Percentiles rank a stretch among this genome's conserved stretches.
These are phyloP conservation scores for Amorpha juglandis DNA, from an alignment of 2,888 invertebrate genomes.

Conservation along the genomic window DNA sequence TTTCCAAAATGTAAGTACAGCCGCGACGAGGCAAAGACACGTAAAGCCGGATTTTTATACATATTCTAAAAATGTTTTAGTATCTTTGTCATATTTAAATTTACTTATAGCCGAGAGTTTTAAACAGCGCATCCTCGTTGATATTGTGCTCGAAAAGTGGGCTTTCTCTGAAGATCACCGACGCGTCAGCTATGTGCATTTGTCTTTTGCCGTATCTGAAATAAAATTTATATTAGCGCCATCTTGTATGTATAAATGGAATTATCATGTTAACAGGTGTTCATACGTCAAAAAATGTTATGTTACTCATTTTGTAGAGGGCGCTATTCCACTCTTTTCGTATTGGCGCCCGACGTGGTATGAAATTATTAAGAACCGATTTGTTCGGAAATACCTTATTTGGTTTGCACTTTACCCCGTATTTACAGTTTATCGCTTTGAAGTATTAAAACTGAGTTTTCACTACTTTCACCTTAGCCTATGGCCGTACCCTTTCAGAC, in stretches of 20 bases:
- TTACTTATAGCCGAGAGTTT: constrained; percentile 70
- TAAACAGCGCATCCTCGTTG: constrained; percentile 65
- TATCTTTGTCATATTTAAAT: constrained; percentile 33
- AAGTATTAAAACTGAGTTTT: too few relatives aligned
- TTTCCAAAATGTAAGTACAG: neutral
- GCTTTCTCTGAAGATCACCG: constrained; percentile 73
- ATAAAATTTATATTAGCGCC: constrained; percentile 39
- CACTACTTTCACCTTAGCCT: too few relatives aligned
- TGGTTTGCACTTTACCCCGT: too few relatives aligned
- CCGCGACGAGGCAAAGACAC: neutral
- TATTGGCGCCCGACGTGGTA: constrained; percentile 30
- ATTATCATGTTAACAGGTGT: neutral
- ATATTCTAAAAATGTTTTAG: neutral
- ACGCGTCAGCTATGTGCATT: constrained; percentile 77
- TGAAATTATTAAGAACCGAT: neutral
- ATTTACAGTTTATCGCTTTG: too few relatives aligned
- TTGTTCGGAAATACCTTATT: too few relatives aligned
- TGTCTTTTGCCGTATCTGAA: constrained; percentile 77
- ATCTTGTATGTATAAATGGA: constrained; percentile 30
- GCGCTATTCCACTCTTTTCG: constrained; percentile 23
- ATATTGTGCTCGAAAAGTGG: constrained; percentile 67
- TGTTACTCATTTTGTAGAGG: neutral
- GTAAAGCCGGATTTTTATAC: constrained; percentile 3
- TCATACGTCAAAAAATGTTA: neutral
- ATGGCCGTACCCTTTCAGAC: too few relatives aligned